Base-by-base conservation (phyloP, 2,888 invertebrate genomes). In the Malthinus seriepunctatus region DNA sequence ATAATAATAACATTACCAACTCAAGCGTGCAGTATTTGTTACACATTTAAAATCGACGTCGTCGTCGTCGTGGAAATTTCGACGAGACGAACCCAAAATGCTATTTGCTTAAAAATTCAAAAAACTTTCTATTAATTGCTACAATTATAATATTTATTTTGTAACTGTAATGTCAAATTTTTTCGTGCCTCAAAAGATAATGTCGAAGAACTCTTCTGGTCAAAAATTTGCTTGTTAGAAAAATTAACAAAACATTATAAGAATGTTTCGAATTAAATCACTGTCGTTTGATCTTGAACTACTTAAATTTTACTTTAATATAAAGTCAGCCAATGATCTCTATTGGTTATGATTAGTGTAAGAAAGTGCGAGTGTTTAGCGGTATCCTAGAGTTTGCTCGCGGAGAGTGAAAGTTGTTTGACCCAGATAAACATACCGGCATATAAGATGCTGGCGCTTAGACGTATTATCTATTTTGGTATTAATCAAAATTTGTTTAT, bases 391-490 rank as follows among this genome's bases (percentile, higher is more conserved):
- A 39, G 23, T 23, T 23, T 32, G 45, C 35, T 56, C 52, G 52
- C 52, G 32, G 57, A 61, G 57, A 61, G 61, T 61, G 61, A 61
- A 61, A 61, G 61, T 53, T 61, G 53, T 42, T 34, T 54, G 61
- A 61, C 61, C 61, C 51, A 57, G 45, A 53, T 61, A 5, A 50
- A 23, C 5, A 23, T 5, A 42, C 39, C 39, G 23, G 49, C 61
- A 33, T 42, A 45, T 53, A 54, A 51, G 53, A 51, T 49, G 50
- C 44, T 51, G 60, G 56, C 54, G 60, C 59, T 59, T 59, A 54
- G 32, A 34, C 15, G 39, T 47, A 32, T n/a, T n/a, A n/a, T 49
- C 38, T 46, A 32, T 39, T 56, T 56, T 37, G 10, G 50, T 37
- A 32, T 49, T 55, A n/a, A n/a, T n/a, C n/a, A n/a, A n/a, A n/a